Percentiles rank a stretch among this genome's conserved stretches.
These are phyloP conservation scores for Mechanitis mazaeus DNA, from an alignment of 2,888 invertebrate species.

Conservation along the genomic window DNA sequence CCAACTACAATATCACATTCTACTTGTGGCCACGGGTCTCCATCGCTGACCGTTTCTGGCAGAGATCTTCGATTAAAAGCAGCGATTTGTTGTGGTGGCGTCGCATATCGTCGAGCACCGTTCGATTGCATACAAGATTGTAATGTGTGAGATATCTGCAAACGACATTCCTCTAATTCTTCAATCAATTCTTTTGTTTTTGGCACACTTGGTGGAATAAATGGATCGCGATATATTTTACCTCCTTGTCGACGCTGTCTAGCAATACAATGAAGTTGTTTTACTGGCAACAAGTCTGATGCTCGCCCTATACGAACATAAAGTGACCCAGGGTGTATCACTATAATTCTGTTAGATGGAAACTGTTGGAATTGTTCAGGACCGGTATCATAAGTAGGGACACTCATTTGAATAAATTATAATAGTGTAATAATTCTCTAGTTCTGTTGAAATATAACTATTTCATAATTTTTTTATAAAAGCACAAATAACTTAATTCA, in stretches of 20 bases:
- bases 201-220: constrained; percentile 80
- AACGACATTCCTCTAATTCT: constrained; percentile 89
- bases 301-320: constrained; percentile 93
- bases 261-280: constrained; percentile 90
- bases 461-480: neutral
- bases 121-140: constrained; percentile 91
- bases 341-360: constrained; percentile 88
- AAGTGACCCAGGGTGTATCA: constrained; percentile 96
- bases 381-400: constrained; percentile 57
- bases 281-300: constrained; percentile 90
- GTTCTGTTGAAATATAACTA: neutral
- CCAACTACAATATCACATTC: constrained; percentile 83
- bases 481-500: neutral
- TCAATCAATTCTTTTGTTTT: constrained; percentile 82
- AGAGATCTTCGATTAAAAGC: constrained; percentile 88
- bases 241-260: constrained; percentile 78
- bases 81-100: constrained; percentile 92
- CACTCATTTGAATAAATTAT: constrained; percentile 45
- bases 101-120: constrained; percentile 87
- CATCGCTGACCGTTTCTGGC: constrained; percentile 79
- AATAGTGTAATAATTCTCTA: neutral
- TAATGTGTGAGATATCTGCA: constrained; percentile 90
- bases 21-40: constrained; percentile 79
- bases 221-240: constrained; percentile 77
- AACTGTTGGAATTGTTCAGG: constrained; percentile 78